Evolutionary conservation across 2,888 invertebrate species (phyloP), one percentile per base, ranked within the genome.

Genomic region (Zaprionus bogoriensis): DNA sequence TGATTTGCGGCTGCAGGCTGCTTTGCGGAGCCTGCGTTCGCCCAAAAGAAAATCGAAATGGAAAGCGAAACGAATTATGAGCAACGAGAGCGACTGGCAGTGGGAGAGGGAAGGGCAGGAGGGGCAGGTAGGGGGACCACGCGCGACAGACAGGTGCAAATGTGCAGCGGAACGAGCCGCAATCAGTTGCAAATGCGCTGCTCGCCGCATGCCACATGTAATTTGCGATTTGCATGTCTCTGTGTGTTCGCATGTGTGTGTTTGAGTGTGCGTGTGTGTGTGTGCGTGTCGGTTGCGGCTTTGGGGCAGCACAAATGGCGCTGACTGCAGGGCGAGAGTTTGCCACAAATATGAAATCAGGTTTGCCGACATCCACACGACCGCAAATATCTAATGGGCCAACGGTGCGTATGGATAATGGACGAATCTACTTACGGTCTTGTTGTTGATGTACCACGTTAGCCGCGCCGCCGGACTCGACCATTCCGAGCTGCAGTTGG

Each of bases 401-500:
- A 50, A 48, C 36, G 27, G 27, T 58, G 64, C 58, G 57, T 67
- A 59, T 76, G 60, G n/a, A 19, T 38, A 55, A 60, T 59, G 54
- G 20, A 12, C 17, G 39, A 54, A 58, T 39, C 14, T 70, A 88
- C 89, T 77, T 89, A 91, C 91, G 83, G 89, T 90, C 88, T 90
- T 89, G 75, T 90, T 90, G 87, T 91, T 90, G 73, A 91, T 90
- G 67, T 89, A 90, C 91, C 91, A 91, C 55, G 88, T 89, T 36
- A 91, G 87, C 59, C 84, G 86, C 52, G 91, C 89, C 59, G 89
- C 87, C 42, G 91, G 91, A 86, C 86, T 90, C 42, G 91, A 91
- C 90, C 89, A 89, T 55, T 91, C 91, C 19, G 91, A 89, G 61
- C 90, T 91, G 80, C 91, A 91, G 77, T 91, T 91, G 73, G 90